A percentile compares a stretch with the other conserved stretches of the same genome.
Conservation (phyloP, 2,888 invertebrate species). For the Caenorhabditis imperialis region DNA sequence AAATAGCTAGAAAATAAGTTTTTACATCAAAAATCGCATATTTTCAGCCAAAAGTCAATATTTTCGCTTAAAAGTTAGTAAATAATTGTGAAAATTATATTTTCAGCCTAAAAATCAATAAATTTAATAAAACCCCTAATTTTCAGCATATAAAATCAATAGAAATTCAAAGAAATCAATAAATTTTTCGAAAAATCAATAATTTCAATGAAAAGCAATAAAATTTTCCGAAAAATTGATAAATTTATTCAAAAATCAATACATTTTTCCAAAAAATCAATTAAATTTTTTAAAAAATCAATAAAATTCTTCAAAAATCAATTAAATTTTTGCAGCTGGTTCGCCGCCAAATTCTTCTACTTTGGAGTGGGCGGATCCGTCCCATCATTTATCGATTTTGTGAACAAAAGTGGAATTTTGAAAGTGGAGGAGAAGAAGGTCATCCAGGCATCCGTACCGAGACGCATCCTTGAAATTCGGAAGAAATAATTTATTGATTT, state of each 20-base stretch:
- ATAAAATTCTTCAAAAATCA: not conserved
- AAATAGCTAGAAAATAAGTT: no score
- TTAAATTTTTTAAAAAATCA: no score
- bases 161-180: no score
- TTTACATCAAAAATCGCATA: no score
- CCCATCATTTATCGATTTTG: conserved; percentile 84
- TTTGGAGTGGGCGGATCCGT: conserved; percentile 95
- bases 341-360: conserved; percentile 93
- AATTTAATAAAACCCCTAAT: no score
- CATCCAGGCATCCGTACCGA: conserved; percentile 51
- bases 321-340: conserved; percentile 79
- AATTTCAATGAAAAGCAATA: no score
- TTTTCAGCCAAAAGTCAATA: not conserved
- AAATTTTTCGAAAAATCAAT: no score
- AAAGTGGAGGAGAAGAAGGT: conserved; percentile 28
- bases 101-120: not conserved
- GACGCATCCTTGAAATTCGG: conserved; percentile 54
- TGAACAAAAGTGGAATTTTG: conserved; percentile 78
- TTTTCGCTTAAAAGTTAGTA: not conserved
- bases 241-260: no score
- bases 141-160: no score
- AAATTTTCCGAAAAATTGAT: not conserved
- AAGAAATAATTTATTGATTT: conserved; percentile 8
- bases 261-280: no score
- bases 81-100: not conserved